A percentile compares a stretch with the other conserved stretches of the same genome.
These are phyloP conservation scores for Corvus cornix DNA, from an alignment of 2,113 vertebrate species.

Conservation along the genomic window DNA sequence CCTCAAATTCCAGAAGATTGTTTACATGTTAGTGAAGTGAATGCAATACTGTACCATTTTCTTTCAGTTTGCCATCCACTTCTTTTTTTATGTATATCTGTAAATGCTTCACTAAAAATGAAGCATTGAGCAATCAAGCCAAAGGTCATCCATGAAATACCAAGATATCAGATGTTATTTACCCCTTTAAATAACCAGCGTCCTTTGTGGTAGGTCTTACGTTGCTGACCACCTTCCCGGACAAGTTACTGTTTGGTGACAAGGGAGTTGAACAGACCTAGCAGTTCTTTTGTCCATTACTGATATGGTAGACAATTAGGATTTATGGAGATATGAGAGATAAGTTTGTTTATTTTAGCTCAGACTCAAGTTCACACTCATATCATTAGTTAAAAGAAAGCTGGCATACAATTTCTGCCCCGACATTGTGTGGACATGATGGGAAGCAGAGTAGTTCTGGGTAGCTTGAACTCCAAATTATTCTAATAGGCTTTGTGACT, in stretches of 20 bases:
- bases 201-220: neutral
- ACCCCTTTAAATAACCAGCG: neutral
- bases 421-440: neutral
- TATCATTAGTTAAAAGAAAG: neutral
- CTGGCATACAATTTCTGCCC: neutral
- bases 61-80: neutral
- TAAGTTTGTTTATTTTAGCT: neutral
- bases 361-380: neutral
- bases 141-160: neutral
- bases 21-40: neutral
- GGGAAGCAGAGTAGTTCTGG: neutral
- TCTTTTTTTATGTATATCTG: neutral
- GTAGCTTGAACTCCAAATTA: neutral
- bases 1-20: neutral
- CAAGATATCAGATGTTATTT: neutral
- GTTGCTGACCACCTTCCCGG: neutral
- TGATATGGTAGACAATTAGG: neutral
- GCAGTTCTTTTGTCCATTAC: neutral
- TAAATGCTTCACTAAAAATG: neutral
- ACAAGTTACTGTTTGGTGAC: neutral
- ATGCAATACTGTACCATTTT: neutral
- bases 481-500: neutral
- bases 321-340: neutral
- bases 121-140: neutral
- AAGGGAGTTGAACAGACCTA: neutral